Evolutionary conservation across 2,797 vertebrate species (phyloP).

Genomic region (Euthynnus affinis): DNA sequence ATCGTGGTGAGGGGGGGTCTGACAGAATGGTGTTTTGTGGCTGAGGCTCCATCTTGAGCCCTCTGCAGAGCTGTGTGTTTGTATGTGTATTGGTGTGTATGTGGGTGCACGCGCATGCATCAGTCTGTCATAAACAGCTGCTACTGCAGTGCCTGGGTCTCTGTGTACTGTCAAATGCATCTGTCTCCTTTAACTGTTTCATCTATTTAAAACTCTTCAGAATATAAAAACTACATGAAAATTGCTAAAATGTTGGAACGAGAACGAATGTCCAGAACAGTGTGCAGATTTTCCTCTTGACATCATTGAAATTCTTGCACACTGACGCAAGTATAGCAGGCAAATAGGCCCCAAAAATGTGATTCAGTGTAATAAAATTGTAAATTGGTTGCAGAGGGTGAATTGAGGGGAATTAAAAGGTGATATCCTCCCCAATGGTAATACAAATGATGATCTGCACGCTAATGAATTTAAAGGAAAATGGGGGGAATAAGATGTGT

Average conservation of each 20-base stretch:
- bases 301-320: conserved; percentile 55
- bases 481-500: conserved; percentile 34
- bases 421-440: conserved; percentile 20
- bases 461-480: conserved; percentile 51
- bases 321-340: conserved; percentile 41
- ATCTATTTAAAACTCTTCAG: not conserved
- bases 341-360: conserved; percentile 35
- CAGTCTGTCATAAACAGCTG: conserved; percentile 74
- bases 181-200: conserved; percentile 3
- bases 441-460: conserved; percentile 56
- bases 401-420: conserved; percentile 49
- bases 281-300: conserved; percentile 39
- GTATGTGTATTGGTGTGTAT: conserved; percentile 44
- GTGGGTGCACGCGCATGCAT: conserved; percentile 53
- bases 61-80: conserved; percentile 77
- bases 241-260: not conserved
- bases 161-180: conserved; percentile 49
- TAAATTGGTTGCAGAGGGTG: conserved; percentile 56
- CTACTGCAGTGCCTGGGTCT: conserved; percentile 69
- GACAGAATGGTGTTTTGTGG: conserved; percentile 69
- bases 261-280: not conserved
- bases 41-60: conserved; percentile 80
- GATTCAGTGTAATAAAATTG: conserved; percentile 47
- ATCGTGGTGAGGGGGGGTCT: conserved; percentile 35
- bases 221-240: not conserved